Evolutionary conservation across 2,113 vertebrate genomes (phyloP), one percentile per base, ranked within the genome.

Genomic region (Austrofundulus limnaeus): DNA sequence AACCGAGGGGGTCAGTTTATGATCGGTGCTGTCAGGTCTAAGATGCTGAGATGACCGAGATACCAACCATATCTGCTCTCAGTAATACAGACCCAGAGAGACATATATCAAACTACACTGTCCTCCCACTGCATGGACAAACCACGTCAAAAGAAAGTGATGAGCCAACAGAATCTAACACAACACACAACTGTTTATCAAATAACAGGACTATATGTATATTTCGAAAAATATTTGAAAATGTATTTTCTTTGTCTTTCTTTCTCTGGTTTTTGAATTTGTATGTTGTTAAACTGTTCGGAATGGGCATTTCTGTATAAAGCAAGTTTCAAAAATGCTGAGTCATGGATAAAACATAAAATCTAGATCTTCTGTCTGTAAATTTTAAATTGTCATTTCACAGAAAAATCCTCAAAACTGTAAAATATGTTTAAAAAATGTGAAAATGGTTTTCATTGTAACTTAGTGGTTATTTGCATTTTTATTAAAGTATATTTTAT

Each of bases 41-140:
- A 87, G 84, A 85, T 85, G 80, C 70, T 86, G 73, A 85, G 77
- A 86, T 86, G 83, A 87, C 83, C 71, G 70, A 52, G 74, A 85
- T 78, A 88, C 83, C 80, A 77, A 72, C 70, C 70, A 63, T 70
- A 85, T 83, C 83, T 73, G 64, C 66, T 80, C 78, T 65, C 66
- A 46, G 64, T 79, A 74, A 84, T 77, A 74, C 63, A 86, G 74
- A 83, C 71, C 74, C 47, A 72, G 47, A 82, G 39, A 76, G 80
- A 88, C 77, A 80, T 68, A 78, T 75, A 82, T 85, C 75, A 81
- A 56, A 48, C 62, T 63, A 75, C 62, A 72, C 70, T 75, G 75
- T 66, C 55, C 71, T 66, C 57, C 55, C 64, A 61, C 76, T 46
- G 53, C 39, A 66, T 31, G 66, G 73, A 75, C 16, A 4, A 24